Conservation (phyloP, 1,140 invertebrate genomes). For the Scaptomyza pallida region DNA sequence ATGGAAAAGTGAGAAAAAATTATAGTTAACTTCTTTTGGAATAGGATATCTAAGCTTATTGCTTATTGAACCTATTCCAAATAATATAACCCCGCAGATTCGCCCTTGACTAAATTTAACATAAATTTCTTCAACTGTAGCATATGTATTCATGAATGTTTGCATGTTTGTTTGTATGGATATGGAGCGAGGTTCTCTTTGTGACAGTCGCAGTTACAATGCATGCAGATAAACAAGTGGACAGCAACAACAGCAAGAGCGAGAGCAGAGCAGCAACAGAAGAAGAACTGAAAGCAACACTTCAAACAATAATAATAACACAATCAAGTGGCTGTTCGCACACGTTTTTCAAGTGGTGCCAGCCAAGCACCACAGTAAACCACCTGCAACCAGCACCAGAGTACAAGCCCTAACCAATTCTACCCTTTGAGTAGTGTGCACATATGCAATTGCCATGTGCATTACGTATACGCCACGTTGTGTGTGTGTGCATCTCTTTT, state of each 20-base stretch:
- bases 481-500: not conserved
- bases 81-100: too few species aligned
- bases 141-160: not conserved
- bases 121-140: not conserved
- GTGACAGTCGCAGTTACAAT: conserved; percentile 64
- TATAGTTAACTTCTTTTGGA: too few species aligned
- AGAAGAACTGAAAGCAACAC: conserved; percentile 62
- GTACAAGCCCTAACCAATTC: too few species aligned
- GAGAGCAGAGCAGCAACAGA: conserved; percentile 25
- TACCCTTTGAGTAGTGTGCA: not conserved
- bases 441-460: conserved; percentile 47
- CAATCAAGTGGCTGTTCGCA: conserved; percentile 80
- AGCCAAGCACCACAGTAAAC: conserved; percentile 30
- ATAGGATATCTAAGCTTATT: too few species aligned
- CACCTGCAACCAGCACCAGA: not conserved
- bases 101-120: not conserved
- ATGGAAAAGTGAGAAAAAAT: too few species aligned
- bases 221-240: conserved; percentile 71
- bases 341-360: conserved; percentile 61
- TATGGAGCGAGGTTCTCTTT: conserved; percentile 24
- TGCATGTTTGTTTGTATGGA: not conserved
- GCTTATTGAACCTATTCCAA: too few species aligned
- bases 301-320: conserved; percentile 82
- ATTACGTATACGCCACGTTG: conserved; percentile 70
- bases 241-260: conserved; percentile 5